Base-by-base conservation (phyloP, 2,888 invertebrate species). In the Noctua fimbriata region DNA sequence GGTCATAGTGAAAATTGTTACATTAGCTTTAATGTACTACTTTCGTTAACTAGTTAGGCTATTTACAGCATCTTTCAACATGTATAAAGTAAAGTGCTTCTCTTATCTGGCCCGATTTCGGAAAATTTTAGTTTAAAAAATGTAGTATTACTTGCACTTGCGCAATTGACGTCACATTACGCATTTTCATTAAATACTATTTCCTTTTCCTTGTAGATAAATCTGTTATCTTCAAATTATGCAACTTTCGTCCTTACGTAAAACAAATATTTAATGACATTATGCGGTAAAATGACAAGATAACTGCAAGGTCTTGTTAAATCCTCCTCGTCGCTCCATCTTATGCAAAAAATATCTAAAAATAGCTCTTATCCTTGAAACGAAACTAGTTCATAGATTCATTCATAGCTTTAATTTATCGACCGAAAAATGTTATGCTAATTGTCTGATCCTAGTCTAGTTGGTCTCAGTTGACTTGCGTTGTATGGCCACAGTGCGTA, bases 341-440 rank as follows among this genome's bases (percentile, higher is more conserved):
- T 21, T 55, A 58, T 69, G 63, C 74, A 83, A 80, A 85, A 77
- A 77, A n/a, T 5, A 60, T 41, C 41, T 72, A 85, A 78, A 82
- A 73, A 66, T 85, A 86, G 60, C 41, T 69, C 18, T 69, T 69
- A 77, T 77, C 83, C 83, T 83, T 85, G 83, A 73, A 65, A 76
- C 52, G 58, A 52, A 75, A 67, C 63, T 76, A 28, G n/a, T 69
- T 74, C 49, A 73, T 74, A 65, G 18, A 47, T 55, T 58, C 18
- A 73, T 63, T 58, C 18, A 73, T 63, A 69, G 76, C 44, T 69
- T 83, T 84, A 86, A 82, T 88, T 87, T 83, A 86, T 87, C 70
- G 81, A 89, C 85, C 84, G 86, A 83, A 89, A 85, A 89, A 87
- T 85, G 21, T 73, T 78, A 88, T 84, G 86, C 69, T 89, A 85